Evolutionary conservation across 2,888 invertebrate genomes (phyloP).

Genomic region (Tipula vernalis): DNA sequence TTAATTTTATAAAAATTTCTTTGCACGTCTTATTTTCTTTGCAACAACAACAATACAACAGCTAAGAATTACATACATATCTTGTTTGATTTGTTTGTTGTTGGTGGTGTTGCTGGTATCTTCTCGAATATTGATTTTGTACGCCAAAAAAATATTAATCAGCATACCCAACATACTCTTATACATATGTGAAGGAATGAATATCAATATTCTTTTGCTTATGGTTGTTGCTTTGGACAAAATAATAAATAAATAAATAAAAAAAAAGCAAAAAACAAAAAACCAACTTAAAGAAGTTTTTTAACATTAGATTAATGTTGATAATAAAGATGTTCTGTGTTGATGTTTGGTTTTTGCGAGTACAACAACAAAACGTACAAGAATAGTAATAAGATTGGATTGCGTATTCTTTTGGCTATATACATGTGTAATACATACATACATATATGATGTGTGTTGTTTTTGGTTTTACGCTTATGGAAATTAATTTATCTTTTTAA

Average conservation of each 20-base stretch:
- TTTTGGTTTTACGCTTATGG: not conserved
- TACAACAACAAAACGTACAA: not conserved
- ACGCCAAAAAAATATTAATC: not conserved
- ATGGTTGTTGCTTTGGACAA: not conserved
- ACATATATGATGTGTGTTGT: not conserved
- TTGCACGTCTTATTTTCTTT: not conserved
- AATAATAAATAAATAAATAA: not conserved
- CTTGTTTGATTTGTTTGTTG: not conserved
- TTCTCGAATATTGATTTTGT: not conserved
- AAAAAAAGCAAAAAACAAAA: not conserved
- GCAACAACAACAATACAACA: not conserved
- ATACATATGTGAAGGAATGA: not conserved
- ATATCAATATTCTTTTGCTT: not conserved
- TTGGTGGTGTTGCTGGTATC: not conserved
- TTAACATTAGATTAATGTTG: constrained; percentile 4
- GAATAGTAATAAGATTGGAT: not conserved
- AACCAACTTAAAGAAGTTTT: not conserved
- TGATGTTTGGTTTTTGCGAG: not conserved
- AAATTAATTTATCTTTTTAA: not conserved
- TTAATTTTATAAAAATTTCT: not conserved
- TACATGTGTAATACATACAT: not conserved
- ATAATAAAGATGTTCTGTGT: not conserved
- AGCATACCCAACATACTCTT: not conserved
- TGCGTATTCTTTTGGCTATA: not conserved
- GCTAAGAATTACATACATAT: not conserved